Base-by-base conservation (phyloP, 2,113 vertebrate species). In the Cervus canadensis region DNA sequence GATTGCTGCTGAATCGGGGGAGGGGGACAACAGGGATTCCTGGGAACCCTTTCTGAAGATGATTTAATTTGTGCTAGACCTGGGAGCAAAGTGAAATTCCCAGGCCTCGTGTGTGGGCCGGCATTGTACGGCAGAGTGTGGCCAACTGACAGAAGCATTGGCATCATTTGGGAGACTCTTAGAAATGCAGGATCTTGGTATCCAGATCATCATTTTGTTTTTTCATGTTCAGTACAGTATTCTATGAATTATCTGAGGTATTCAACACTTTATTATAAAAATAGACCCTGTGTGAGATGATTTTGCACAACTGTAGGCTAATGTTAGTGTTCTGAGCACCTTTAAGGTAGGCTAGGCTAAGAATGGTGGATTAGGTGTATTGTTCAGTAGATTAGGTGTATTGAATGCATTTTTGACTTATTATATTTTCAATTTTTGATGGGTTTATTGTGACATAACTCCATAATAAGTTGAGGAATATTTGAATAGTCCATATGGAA, bases 61-160 rank as follows among this genome's bases (percentile, higher is more conserved):
- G 1, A 52, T 59, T 56, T 52, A 57, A 54, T 56, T 64, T 45
- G 25, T 10, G 5, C 4, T 40, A 15, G 33, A 23, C 28, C 56
- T 84, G 64, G 83, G 48, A 30, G 33, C 14, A 14, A 7, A 28
- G 40, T 14, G 16, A 23, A 45, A 36, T 36, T 28, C 23, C 25
- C 1, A 64, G 74, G 13, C 36, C 54, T 76, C 6, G 36, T 40
- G 50, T 4, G 2, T 33, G 17, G 48, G 7, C 14, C 2, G 0
- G 17, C 54, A 13, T 26, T 9, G 4, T 19, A 19, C 9, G 2
- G 16, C 52, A 19, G 6, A 59, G 28, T 50, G 50, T 45, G 48
- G 16, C 74, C 40, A 64, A 13, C 59, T 30, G 26, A 19, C 0
- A 7, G 25, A 6, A 15, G 71, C n/a, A 13, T 23, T 2, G 16